Percentiles rank a stretch among this genome's conserved stretches.
phyloP scores from a whole-genome alignment of 2,888 invertebrate genomes.

The Helleia helle region DNA sequence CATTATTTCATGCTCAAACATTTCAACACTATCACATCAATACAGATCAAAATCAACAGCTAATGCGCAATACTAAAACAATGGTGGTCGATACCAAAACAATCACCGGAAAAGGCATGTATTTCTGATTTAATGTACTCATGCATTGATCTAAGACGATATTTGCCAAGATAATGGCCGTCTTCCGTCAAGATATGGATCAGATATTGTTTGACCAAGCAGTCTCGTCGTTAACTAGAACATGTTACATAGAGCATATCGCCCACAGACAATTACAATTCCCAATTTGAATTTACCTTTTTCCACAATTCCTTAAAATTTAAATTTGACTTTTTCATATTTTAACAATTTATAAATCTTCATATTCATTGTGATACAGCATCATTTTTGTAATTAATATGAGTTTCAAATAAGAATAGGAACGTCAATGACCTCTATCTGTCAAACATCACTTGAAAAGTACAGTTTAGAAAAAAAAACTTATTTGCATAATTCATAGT shows the following conservation, averaged over 20 bases:
- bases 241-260: constrained; percentile 28
- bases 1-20: not conserved
- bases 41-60: not conserved
- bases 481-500: too few relatives aligned
- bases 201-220: constrained; percentile 30
- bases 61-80: constrained; percentile 28
- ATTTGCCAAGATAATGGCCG: constrained; percentile 40
- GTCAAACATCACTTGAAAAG: too few relatives aligned
- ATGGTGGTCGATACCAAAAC: constrained; percentile 30
- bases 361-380: too few relatives aligned
- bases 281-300: too few relatives aligned
- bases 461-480: too few relatives aligned
- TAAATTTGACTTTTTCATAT: too few relatives aligned
- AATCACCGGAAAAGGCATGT: constrained; percentile 52
- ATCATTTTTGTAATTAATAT: too few relatives aligned
- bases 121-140: constrained; percentile 46
- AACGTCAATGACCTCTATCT: too few relatives aligned
- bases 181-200: constrained; percentile 38
- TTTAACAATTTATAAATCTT: too few relatives aligned
- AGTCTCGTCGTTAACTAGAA: constrained; percentile 30
- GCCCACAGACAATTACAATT: constrained; percentile 13
- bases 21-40: constrained; percentile 1
- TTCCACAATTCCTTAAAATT: too few relatives aligned
- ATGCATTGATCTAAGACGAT: constrained; percentile 35
- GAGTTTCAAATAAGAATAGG: too few relatives aligned